A percentile compares a stretch with the other conserved stretches of the same genome.
These are phyloP conservation scores for Malurus melanocephalus DNA, from an alignment of 2,113 vertebrate genomes.

Conservation along the genomic window DNA sequence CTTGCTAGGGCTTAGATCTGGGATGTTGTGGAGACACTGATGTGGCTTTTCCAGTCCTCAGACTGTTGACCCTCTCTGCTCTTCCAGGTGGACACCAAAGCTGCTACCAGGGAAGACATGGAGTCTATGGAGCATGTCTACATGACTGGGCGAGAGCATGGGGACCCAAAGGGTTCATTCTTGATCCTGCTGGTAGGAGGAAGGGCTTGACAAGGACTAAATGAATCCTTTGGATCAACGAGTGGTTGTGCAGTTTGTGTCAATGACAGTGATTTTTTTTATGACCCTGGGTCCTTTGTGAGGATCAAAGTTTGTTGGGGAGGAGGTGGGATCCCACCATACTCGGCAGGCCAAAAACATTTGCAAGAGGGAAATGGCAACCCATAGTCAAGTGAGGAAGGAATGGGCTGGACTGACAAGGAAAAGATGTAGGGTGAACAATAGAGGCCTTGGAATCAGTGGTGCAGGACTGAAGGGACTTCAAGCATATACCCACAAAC, in stretches of 20 bases:
- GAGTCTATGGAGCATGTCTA: neutral
- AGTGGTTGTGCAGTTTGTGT: neutral
- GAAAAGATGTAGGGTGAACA: neutral
- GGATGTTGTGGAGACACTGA: neutral
- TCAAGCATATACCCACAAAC: neutral
- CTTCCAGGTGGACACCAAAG: neutral
- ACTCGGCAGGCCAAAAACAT: neutral
- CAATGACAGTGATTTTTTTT: neutral
- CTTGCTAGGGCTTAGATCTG: neutral
- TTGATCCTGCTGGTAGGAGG: neutral
- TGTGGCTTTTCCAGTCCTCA: neutral
- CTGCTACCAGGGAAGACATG: neutral
- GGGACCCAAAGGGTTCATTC: neutral
- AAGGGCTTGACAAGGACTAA: neutral
- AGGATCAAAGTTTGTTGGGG: neutral
- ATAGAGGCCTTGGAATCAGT: neutral
- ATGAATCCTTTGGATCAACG: neutral
- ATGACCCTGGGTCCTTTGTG: neutral
- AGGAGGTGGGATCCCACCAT: neutral
- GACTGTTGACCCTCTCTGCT: neutral
- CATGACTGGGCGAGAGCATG: fast-evolving
- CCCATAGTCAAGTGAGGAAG: neutral
- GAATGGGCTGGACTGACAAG: neutral
- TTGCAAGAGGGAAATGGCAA: neutral
- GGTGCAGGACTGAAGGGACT: neutral